Evolutionary conservation across 2,888 invertebrate genomes (phyloP), one percentile per base, ranked within the genome.

Genomic region (Drosophila nigricruria): DNA sequence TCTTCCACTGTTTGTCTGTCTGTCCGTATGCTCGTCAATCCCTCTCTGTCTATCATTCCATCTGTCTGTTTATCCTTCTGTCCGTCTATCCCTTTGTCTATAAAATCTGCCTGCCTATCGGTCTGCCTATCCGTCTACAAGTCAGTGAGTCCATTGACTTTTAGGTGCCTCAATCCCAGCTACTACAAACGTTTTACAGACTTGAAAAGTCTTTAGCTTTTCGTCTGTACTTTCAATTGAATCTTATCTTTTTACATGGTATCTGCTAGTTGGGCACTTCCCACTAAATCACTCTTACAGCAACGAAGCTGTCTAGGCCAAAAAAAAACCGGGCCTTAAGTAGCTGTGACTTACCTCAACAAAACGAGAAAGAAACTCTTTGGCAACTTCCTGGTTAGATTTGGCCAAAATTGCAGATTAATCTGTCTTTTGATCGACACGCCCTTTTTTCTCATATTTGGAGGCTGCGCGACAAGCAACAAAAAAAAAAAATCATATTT

Each of bases 281-380:
- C 30, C 12, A 4, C 5, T 5, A 6, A 6, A 18, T 3, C 6
- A 14, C 12, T 14, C 8, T 47, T 36, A 14, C 25, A n/a, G 45
- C 23, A 45, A 9, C 16, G 16, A 20, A 69, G 23, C 30, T 50
- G 45, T 70, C 47, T 61, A 57, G 68, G 59, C 62, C 58, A 53
- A n/a, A 40, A n/a, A 40, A 34, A 72, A 65, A 45, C 34, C 12
- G 59, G 56, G 56, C 60, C 42, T 30, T 62, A 49, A 64, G 74
- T 45, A 62, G 60, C 75, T 69, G 34, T 73, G 86, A 89, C 89
- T 88, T 89, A 78, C 78, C 89, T 49, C 67, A 87, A 67, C 42
- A 56, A 38, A 32, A 16, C 10, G 27, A 27, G 34, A 25, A 18
- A 27, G 16, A 54, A 43, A 34, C 18, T 61, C 53, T 72, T 72